Base-by-base conservation (phyloP, 2,888 invertebrate genomes). In the Drosophila kokeensis region DNA sequence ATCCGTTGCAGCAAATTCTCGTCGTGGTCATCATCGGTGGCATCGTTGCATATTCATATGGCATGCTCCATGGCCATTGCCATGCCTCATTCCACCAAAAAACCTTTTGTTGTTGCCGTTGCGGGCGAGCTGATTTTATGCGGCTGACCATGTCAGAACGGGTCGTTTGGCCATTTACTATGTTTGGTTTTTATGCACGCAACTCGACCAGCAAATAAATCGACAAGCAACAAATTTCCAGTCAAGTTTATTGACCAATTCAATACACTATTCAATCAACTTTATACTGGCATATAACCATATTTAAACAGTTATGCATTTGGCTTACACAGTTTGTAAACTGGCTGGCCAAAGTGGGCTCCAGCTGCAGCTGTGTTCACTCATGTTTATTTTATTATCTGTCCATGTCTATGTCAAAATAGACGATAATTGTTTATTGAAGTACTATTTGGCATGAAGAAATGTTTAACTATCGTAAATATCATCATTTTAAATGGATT, bases 61-160 rank as follows among this genome's bases (percentile, higher is more conserved):
- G 53, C 80, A 52, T 32, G 60, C 63, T 38, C 45, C 55, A 62
- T 45, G 11, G 42, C 21, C 42, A 45, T 7, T 15, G 15, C 45
- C 45, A 45, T 38, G 48, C 40, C 34, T 67, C 86, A 82, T 82
- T 45, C 8, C 24, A 8, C 2, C 24, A 24, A 45, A 24, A 45
- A 45, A 24, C 24, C 45, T 15, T 24, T 45, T 86, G 84, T 82
- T 82, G 66, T 70, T 59, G 68, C 67, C 73, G 72, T 82, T 86
- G 82, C 87, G 76, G 86, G 81, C 78, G 69, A 82, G 83, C 86
- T 83, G 87, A 84, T 86, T 84, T 85, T 85, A 85, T 84, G 79
- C 75, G 84, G 76, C 82, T 81, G 81, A 63, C 81, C 81, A 79
- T 79, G 81, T 76, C 82, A 74, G 81, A 68, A 69, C 69, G 72